Percentiles rank a stretch among this genome's conserved stretches.
Evolutionary conservation across 2,888 invertebrate genomes (phyloP).

Genomic region (Rugalucina vietnamica): DNA sequence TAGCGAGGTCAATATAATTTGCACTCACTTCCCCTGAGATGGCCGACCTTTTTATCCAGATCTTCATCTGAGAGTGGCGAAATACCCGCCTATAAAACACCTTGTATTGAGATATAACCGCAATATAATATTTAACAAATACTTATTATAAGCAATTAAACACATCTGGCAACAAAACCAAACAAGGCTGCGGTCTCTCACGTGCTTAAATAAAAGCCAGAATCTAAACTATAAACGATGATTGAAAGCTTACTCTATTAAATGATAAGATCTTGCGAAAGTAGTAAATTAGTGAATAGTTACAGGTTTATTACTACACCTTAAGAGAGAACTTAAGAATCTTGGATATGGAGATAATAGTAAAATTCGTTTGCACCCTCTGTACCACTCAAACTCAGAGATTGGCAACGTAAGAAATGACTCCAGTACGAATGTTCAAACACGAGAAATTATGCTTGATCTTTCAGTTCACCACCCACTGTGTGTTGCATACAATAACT

Average conservation of each 20-base stretch:
- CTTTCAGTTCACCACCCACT: slow-evolving; percentile 8
- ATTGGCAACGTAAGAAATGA: background rate
- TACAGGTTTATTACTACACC: slow-evolving; percentile 2
- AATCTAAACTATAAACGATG: background rate
- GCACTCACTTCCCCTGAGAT: no score
- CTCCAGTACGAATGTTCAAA: background rate
- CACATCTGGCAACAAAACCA: background rate
- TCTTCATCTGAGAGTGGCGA: no score
- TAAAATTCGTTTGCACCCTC: slow-evolving; percentile 7
- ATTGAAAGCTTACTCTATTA: slow-evolving; percentile 12
- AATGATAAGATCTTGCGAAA: slow-evolving; percentile 8
- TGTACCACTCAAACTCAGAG: background rate
- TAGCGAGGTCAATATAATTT: no score
- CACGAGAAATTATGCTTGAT: background rate
- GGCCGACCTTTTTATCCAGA: no score
- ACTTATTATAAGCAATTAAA: background rate
- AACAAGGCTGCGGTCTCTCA: slow-evolving; percentile 6
- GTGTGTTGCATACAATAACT: background rate
- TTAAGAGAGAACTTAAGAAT: background rate
- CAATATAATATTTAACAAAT: background rate
- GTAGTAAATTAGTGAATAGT: slow-evolving; percentile 14
- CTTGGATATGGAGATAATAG: background rate
- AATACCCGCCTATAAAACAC: no score
- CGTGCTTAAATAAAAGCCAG: background rate
- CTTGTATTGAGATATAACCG: background rate